phyloP scores from a whole-genome alignment of 2,888 invertebrate genomes.

The Chironomus tentans region DNA sequence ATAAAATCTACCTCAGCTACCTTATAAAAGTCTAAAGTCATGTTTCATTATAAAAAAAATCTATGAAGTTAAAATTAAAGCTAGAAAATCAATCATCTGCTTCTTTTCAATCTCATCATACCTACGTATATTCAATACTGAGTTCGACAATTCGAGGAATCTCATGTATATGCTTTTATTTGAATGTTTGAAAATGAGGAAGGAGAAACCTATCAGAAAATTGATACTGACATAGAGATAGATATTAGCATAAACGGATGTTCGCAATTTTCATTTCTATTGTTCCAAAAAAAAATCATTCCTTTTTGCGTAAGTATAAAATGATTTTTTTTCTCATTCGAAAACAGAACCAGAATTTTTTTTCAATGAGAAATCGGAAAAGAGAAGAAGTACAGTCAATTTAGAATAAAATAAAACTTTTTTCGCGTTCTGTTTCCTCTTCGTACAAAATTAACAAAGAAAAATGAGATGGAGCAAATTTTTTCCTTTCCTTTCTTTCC shows the following conservation, averaged over 20 bases:
- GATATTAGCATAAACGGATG: slow-evolving; percentile 4
- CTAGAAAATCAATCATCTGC: no score
- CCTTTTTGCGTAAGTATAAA: no score
- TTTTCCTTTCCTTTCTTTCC: not conserved
- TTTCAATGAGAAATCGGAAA: not conserved
- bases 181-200: no score
- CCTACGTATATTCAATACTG: not conserved
- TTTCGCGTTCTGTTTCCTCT: not conserved
- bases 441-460: slow-evolving; percentile 5
- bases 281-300: not conserved
- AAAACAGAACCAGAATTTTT: no score
- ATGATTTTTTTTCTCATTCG: no score
- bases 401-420: not conserved
- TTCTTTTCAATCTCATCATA: no score
- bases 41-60: no score
- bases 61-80: no score
- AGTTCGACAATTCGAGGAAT: not conserved
- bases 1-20: no score
- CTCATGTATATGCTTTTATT: no score
- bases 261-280: slow-evolving; percentile 7
- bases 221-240: slow-evolving; percentile 1
- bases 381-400: not conserved
- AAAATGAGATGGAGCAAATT: not conserved
- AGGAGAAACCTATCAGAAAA: not conserved
- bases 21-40: no score